Conservation (phyloP, 2,113 vertebrate species). For the Chloebia gouldiae region DNA sequence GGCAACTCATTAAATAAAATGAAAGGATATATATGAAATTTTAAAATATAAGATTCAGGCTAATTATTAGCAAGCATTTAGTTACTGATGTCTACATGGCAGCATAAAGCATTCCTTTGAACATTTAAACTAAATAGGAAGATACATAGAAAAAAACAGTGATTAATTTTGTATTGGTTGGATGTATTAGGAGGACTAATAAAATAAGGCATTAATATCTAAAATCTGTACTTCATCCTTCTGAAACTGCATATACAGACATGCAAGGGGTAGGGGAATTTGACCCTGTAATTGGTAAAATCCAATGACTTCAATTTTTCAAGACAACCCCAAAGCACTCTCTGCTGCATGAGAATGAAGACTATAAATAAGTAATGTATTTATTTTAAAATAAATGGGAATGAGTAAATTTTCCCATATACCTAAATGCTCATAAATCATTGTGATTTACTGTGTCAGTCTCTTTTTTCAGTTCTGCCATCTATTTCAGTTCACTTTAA, state of each 20-base stretch:
- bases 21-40: neutral
- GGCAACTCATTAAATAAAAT: neutral
- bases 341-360: neutral
- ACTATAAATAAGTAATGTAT: conserved; percentile 25
- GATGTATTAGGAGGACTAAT: neutral
- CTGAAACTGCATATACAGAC: neutral
- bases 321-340: conserved; percentile 4
- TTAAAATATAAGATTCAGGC: neutral
- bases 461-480: conserved; percentile 32
- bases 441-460: conserved; percentile 13
- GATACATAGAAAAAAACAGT: neutral
- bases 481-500: conserved; percentile 21
- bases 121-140: neutral
- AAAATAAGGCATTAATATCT: neutral
- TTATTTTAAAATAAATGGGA: conserved; percentile 30
- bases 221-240: neutral
- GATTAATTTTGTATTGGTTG: neutral
- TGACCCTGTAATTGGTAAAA: conserved; percentile 6
- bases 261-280: neutral
- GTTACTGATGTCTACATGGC: neutral
- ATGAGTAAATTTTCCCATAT: neutral
- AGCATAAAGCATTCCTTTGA: neutral
- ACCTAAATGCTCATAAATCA: conserved; percentile 30
- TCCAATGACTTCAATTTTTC: neutral
- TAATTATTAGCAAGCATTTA: conserved; percentile 4